Evolutionary conservation across 2,888 invertebrate species (phyloP), one percentile per base, ranked within the genome.

Genomic region (Pristionchus arcanus): DNA sequence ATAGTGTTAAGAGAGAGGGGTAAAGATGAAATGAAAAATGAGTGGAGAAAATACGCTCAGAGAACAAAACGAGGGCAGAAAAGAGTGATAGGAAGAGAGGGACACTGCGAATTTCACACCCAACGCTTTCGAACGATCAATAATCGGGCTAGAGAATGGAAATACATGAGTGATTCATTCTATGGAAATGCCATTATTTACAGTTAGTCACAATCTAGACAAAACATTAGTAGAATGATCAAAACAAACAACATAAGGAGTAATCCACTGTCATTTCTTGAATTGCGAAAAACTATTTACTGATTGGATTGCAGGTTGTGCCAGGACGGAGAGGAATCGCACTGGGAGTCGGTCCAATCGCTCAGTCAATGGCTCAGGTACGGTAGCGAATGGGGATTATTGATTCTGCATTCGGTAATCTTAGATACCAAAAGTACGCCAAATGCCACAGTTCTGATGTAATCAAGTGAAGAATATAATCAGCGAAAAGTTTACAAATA

Each of bases 261-360:
- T 9, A 9, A 0, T 49, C 9, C 9, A 49, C 9, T 11, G 0
- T 9, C 9, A 49, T 49, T 49, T 49, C 42, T 16, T 84, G 42
- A 16, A 5, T 84, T 84, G 25, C 28, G 19, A 59, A 59, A 16
- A 55, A 13, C 19, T 13, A 55, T 13, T 21, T 1, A 34, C 5
- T 5, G 28, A 42, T 21, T 16, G 37, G 25, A 49, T 88, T 90
- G 25, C 87, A 92, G 94, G 66, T 89, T 95, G 83, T 95, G 95
- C 90, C 92, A 91, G 13, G 94, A 94, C 37, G 94, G 92, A 28
- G 94, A 95, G 88, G 93, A 94, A 89, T 95, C 93, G 83, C 96
- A 96, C 92, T 96, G 95, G 95, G 94, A 95, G 90, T 95, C 96
- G 31, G 93, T 94, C 34, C 94, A 94, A 91, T 95, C 95, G 13